Evolutionary conservation across 2,113 vertebrate genomes (phyloP).

Genomic region (Tylochromis polylepis): DNA sequence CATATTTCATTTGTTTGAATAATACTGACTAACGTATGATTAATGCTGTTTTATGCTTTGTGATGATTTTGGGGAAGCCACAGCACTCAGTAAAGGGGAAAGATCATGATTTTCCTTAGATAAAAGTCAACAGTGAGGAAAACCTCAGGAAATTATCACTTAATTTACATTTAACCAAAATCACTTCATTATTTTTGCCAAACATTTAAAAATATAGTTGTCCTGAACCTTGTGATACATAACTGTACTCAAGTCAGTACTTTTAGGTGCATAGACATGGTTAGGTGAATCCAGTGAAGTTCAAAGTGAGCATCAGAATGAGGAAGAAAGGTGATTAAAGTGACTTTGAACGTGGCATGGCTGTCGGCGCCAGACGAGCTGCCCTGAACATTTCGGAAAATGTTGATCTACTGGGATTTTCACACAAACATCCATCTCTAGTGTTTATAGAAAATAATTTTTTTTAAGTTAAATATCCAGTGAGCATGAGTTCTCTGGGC

Average conservation of each 20-base stretch:
- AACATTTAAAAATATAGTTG: neutral
- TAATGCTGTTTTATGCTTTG: neutral
- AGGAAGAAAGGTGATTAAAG: neutral
- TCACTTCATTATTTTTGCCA: neutral
- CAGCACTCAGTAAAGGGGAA: neutral
- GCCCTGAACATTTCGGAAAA: neutral
- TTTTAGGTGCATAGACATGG: neutral
- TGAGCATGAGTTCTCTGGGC: neutral
- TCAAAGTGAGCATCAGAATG: neutral
- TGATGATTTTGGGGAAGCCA: neutral
- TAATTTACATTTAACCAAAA: neutral
- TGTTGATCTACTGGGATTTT: neutral
- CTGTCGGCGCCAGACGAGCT: neutral
- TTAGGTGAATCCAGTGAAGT: neutral
- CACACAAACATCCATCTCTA: neutral
- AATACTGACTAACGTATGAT: neutral
- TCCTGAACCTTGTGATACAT: neutral
- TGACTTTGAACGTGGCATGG: neutral
- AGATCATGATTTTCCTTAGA: neutral
- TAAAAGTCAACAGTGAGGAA: neutral
- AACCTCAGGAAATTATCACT: neutral
- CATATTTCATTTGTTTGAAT: neutral
- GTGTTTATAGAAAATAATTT: neutral
- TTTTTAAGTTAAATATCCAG: neutral
- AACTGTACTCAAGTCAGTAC: neutral